phyloP scores from a whole-genome alignment of 2,113 vertebrate genomes.

The Perca schrenkii region DNA sequence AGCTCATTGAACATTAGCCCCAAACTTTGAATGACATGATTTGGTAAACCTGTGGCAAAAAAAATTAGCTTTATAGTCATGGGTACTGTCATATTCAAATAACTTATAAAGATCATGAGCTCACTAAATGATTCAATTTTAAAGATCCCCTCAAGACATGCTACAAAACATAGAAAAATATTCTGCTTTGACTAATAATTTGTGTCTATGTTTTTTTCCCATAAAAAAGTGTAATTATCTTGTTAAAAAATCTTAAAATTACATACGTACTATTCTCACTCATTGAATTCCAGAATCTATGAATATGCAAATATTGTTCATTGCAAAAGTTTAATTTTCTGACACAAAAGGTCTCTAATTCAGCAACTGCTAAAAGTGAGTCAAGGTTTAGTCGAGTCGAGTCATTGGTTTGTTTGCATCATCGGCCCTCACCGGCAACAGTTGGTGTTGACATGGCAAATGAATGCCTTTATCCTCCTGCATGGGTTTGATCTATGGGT shows the following conservation, averaged over 20 bases:
- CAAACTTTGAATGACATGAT: constrained; percentile 16
- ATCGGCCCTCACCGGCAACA: constrained; percentile 17
- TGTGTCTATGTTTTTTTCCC: neutral
- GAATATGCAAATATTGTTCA: neutral
- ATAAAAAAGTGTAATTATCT: neutral
- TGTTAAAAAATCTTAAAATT: neutral
- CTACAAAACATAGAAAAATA: neutral
- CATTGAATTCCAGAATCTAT: neutral
- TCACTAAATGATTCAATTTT: neutral
- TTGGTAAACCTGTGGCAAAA: constrained; percentile 15
- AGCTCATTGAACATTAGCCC: neutral
- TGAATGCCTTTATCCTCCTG: constrained; percentile 22
- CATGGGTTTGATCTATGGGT: constrained; percentile 28
- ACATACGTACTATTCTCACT: neutral
- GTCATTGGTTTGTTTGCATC: neutral
- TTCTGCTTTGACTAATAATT: neutral
- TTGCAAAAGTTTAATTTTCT: neutral
- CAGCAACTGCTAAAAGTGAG: too few species aligned
- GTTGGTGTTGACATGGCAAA: constrained; percentile 41
- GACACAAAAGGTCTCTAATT: neutral
- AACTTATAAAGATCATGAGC: neutral
- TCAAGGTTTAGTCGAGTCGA: too few species aligned
- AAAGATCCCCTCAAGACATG: neutral
- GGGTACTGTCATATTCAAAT: constrained; percentile 7
- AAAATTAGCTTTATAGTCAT: neutral